phyloP scores from a whole-genome alignment of 2,113 vertebrate species.

The Prionailurus bengalensis region DNA sequence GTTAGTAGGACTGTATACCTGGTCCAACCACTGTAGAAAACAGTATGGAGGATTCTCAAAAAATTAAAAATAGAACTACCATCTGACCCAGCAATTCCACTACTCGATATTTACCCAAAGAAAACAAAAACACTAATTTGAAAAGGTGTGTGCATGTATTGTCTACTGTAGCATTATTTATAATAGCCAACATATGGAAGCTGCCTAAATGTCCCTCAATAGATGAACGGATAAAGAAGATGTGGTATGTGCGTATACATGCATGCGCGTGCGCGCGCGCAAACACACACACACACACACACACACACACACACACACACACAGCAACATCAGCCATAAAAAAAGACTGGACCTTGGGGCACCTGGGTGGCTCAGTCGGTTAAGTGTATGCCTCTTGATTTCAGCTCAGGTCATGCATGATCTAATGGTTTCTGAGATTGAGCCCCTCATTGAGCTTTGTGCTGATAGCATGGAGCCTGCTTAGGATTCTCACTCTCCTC shows the following conservation, averaged over 20 bases:
- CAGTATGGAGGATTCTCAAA: background rate
- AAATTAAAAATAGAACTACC: background rate
- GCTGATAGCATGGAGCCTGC: no score
- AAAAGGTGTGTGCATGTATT: background rate
- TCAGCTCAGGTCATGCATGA: no score
- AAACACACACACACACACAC: no score
- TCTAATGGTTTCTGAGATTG: no score
- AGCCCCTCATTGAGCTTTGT: no score
- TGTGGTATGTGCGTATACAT: background rate
- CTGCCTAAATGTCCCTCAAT: background rate
- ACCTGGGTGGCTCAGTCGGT: no score
- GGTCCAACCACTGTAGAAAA: background rate
- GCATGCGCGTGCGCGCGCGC: rapidly evolving
- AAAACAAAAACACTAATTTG: background rate
- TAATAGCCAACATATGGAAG: background rate
- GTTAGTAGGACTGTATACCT: background rate
- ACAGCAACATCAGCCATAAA: background rate
- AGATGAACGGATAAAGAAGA: background rate
- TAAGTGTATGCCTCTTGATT: no score
- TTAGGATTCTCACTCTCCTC: no score
- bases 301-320: no score
- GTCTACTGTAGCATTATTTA: background rate
- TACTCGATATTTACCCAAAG: background rate
- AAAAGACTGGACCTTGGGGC: background rate
- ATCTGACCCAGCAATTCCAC: background rate